phyloP scores from a whole-genome alignment of 2,797 vertebrate genomes.

The Ctenosaura bakeri region DNA sequence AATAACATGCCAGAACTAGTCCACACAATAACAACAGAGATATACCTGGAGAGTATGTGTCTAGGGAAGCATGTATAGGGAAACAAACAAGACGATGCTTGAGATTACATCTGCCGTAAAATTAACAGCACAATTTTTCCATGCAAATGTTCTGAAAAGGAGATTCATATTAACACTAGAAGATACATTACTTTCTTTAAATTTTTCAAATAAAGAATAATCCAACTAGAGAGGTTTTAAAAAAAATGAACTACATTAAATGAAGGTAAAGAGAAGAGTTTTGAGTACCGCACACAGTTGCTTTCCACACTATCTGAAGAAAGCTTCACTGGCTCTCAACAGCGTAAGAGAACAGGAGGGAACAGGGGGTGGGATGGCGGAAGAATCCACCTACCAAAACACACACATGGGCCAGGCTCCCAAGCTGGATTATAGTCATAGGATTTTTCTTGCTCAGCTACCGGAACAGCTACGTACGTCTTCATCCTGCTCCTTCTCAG shows the following conservation, averaged over 20 bases:
- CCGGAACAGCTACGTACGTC: constrained; percentile 13
- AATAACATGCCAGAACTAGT: background rate
- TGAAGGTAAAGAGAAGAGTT: background rate
- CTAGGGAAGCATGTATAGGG: background rate
- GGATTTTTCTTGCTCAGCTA: background rate
- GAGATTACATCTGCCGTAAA: background rate
- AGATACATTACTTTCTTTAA: background rate
- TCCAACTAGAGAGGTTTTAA: background rate
- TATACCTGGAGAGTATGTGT: background rate
- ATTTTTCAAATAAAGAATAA: background rate
- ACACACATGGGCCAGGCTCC: constrained; percentile 23
- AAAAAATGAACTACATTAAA: background rate
- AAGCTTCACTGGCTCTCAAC: background rate
- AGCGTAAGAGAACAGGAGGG: background rate
- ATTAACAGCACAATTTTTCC: background rate
- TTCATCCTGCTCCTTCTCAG: background rate
- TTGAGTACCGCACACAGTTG: background rate
- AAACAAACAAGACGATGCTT: background rate
- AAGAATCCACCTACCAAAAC: constrained; percentile 22
- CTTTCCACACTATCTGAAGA: background rate
- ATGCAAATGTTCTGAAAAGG: background rate
- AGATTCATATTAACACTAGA: background rate
- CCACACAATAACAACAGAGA: background rate
- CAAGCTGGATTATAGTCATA: constrained; percentile 34
- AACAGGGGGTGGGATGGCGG: no score